Percentiles rank a stretch among this genome's conserved stretches.
These are phyloP conservation scores for Myanophis thanlyinensis DNA, from an alignment of 2,113 vertebrate genomes.

Conservation along the genomic window DNA sequence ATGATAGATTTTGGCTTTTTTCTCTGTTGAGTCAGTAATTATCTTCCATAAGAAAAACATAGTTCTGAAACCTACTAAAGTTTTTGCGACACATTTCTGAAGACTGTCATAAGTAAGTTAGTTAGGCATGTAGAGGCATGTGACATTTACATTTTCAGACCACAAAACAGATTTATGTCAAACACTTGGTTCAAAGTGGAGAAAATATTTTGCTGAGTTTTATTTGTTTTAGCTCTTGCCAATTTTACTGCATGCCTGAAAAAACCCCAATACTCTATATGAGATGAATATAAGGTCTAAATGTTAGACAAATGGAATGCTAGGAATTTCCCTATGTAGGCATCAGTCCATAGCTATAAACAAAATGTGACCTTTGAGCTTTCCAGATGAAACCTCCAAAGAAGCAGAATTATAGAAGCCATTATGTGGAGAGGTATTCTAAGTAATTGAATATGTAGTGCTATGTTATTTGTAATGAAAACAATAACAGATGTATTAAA, in stretches of 20 bases:
- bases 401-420: constrained; percentile 55
- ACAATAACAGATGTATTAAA: background rate
- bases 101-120: background rate
- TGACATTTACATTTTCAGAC: background rate
- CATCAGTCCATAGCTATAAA: constrained; percentile 70
- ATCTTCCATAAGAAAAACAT: constrained; percentile 6
- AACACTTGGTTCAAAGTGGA: constrained; percentile 33
- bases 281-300: constrained; percentile 53
- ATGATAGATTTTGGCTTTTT: constrained; percentile 11
- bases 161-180: background rate
- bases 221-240: background rate
- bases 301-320: constrained; percentile 78
- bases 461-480: background rate
- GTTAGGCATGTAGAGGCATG: background rate
- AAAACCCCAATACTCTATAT: constrained; percentile 31
- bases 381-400: constrained; percentile 50
- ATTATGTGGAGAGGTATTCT: constrained; percentile 10
- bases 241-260: constrained; percentile 44
- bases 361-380: constrained; percentile 71
- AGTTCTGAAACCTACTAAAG: constrained; percentile 21
- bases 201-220: constrained; percentile 30
- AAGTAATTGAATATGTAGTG: constrained; percentile 31
- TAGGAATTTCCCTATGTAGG: constrained; percentile 72
- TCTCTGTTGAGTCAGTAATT: constrained; percentile 25
- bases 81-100: constrained; percentile 11